Evolutionary conservation across 1,140 invertebrate genomes (phyloP), one percentile per base, ranked within the genome.

Genomic region (Berghia stephanieae): DNA sequence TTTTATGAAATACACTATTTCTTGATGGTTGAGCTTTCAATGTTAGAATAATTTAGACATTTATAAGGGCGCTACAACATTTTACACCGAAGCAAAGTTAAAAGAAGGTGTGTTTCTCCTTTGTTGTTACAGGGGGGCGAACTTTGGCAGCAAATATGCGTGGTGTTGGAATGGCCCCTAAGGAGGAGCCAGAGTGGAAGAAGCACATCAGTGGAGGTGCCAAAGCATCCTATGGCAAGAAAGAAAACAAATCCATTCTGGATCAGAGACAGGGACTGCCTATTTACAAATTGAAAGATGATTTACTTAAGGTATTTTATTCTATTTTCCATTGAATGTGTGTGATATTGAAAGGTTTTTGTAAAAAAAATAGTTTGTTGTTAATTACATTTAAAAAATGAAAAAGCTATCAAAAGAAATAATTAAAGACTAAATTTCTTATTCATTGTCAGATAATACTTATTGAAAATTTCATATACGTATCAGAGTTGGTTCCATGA

Each of bases 161-260:
- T 78, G 95, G 96, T 0, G 94, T 96, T 38, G 95, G 95, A 0
- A 80, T 84, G 76, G 75, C 78, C 8, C 83, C 86, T 18, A 79
- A 82, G 40, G 98, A 99, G 85, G 90, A 99, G 44, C 98, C 98
- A 0, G 98, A 99, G 88, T 99, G 98, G 98, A 99, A 99, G 86
- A 98, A 98, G 86, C 96, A 99, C 85, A 96, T 99, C 0, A 98
- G 96, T 80, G 97, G 96, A 6, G 98, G 97, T 10, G 96, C 97
- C 86, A 99, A 99, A 87, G 97, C 96, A 0, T 98, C 96, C 0
- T 99, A 98, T 86, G 98, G 98, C n/a, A 98, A 97, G 88, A 89
- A 90, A 75, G 99, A 98, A 0, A 98, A 97, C 84, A 91, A 99
- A 83, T 95, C 94, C 5, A 93, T 99, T n/a, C 88, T 99, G 4